phyloP scores from a whole-genome alignment of 1,140 invertebrate genomes.

The Drosophila teissieri region DNA sequence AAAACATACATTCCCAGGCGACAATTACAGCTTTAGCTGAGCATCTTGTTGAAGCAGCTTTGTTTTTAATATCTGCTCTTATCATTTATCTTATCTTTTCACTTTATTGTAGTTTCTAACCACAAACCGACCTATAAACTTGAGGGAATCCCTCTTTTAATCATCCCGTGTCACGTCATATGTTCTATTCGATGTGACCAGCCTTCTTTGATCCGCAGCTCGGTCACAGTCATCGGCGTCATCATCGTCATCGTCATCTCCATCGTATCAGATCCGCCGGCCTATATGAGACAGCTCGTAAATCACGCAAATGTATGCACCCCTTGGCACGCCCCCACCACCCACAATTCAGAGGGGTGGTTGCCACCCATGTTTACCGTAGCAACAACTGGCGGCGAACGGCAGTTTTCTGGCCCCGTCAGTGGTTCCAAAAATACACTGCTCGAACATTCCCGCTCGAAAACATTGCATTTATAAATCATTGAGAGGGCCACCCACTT shows the following conservation, averaged over 20 bases:
- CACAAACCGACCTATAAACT: neutral
- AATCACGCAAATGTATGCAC: constrained; percentile 81
- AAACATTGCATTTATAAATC: too few relatives aligned
- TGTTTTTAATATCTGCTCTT: too few relatives aligned
- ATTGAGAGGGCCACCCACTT: too few relatives aligned
- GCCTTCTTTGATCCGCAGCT: constrained; percentile 18
- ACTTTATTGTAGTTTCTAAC: too few relatives aligned
- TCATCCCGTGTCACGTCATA: constrained; percentile 25
- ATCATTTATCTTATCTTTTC: too few relatives aligned
- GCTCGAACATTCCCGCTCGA: neutral
- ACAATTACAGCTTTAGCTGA: too few relatives aligned
- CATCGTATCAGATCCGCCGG: constrained; percentile 37
- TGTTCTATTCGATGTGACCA: constrained; percentile 9
- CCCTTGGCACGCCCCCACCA: constrained; percentile 45
- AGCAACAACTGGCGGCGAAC: constrained; percentile 45
- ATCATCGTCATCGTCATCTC: constrained; percentile 2
- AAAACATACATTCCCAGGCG: neutral
- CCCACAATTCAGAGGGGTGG: constrained; percentile 12
- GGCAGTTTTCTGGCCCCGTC: constrained; percentile 46
- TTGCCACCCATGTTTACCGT: constrained; percentile 38
- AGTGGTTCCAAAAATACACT: constrained; percentile 52
- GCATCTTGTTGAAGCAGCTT: too few relatives aligned
- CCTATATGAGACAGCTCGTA: constrained; percentile 75
- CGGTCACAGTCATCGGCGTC: constrained; percentile 28
- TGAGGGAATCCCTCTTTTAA: neutral